Conservation (phyloP, 2,888 invertebrate species). For the Philopedon plagiatum region DNA sequence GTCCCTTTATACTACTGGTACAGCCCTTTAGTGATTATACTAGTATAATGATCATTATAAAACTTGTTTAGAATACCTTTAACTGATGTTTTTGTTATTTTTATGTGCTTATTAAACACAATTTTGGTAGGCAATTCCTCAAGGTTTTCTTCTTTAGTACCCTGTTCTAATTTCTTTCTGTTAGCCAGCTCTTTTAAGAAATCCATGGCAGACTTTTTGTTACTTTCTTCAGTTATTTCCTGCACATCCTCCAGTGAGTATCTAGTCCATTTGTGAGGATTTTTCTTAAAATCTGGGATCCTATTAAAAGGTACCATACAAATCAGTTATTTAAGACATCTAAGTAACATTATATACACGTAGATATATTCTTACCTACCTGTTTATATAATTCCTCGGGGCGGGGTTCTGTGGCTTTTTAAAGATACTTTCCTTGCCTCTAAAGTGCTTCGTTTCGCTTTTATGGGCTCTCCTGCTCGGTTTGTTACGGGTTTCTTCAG, state of each 20-base stretch:
- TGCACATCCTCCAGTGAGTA: slow-evolving; percentile 86
- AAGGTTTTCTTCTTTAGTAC: slow-evolving; percentile 24
- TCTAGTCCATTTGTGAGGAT: slow-evolving; percentile 87
- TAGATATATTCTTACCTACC: slow-evolving; percentile 19
- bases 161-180: slow-evolving; percentile 51
- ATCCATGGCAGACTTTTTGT: slow-evolving; percentile 83
- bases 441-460: slow-evolving; percentile 74
- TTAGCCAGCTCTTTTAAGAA: slow-evolving; percentile 79
- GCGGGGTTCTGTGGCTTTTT: slow-evolving; percentile 80
- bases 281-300: slow-evolving; percentile 74
- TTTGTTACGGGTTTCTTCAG: slow-evolving; percentile 51
- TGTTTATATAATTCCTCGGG: slow-evolving; percentile 66
- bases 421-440: slow-evolving; percentile 84
- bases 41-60: too few relatives aligned
- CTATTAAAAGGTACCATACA: slow-evolving; percentile 46
- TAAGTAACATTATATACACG: not conserved
- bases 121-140: slow-evolving; percentile 61
- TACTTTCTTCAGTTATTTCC: slow-evolving; percentile 85
- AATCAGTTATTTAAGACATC: not conserved
- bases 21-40: too few relatives aligned
- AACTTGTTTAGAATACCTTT: slow-evolving; percentile 2
- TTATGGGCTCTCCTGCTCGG: slow-evolving; percentile 65
- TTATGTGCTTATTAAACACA: slow-evolving; percentile 60
- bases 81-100: not conserved
- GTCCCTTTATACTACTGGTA: too few relatives aligned